These are phyloP conservation scores for Stratiolaelaps scimitus DNA, from an alignment of 1,140 invertebrate species.

Conservation along the genomic window DNA sequence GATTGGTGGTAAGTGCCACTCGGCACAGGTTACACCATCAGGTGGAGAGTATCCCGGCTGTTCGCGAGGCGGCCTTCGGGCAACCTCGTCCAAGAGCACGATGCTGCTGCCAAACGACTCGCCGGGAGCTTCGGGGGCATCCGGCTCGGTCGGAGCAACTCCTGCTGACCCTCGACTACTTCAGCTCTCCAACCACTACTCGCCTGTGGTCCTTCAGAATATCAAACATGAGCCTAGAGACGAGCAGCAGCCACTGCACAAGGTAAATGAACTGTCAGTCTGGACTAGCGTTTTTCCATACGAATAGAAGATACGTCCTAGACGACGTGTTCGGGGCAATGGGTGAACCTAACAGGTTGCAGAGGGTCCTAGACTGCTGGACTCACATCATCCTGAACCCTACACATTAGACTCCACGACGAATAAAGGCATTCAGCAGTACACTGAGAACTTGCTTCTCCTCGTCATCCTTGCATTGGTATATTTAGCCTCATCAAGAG, in stretches of 20 bases:
- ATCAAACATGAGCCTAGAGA: constrained; percentile 26
- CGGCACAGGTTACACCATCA: constrained; percentile 5
- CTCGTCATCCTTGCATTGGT: too few relatives aligned
- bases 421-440: too few relatives aligned
- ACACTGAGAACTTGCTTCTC: too few relatives aligned
- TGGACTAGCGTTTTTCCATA: too few relatives aligned
- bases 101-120: constrained; percentile 16
- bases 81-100: constrained; percentile 26
- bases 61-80: background rate
- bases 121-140: constrained; percentile 19
- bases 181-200: constrained; percentile 1
- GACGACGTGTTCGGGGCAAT: too few relatives aligned
- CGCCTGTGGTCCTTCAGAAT: constrained; percentile 11
- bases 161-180: background rate
- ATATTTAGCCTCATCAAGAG: too few relatives aligned
- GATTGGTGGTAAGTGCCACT: background rate
- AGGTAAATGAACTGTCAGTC: background rate
- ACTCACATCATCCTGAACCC: too few relatives aligned
- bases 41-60: background rate
- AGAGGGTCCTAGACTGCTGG: too few relatives aligned
- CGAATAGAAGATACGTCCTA: too few relatives aligned
- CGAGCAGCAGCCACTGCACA: constrained; percentile 12
- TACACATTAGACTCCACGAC: too few relatives aligned
- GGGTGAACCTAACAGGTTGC: too few relatives aligned
- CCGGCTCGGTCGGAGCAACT: constrained; percentile 3